Base-by-base conservation (phyloP, 1,140 invertebrate species). In the Marisa cornuarietis region DNA sequence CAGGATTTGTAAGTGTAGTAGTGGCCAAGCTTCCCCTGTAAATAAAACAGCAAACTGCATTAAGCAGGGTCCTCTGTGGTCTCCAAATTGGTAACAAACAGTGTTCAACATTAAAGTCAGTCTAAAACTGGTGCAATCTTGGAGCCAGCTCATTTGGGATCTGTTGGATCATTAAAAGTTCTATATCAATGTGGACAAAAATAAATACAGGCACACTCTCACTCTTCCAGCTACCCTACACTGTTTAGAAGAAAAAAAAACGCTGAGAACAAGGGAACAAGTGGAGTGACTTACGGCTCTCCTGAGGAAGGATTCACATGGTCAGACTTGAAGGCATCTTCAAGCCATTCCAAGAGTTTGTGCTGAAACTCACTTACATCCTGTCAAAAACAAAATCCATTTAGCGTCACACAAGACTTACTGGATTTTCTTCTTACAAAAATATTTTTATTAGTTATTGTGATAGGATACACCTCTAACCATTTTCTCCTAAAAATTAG, bases 291-390 rank as follows among this genome's bases (percentile, higher is more conserved):
- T 42, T 42, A 42, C 31, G 31, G 31, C 31, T 42, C 31, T 42
- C 31, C 31, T 42, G 86, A 81, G 2, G 78, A 49, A n/a, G 85
- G 82, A 71, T 79, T 82, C 9, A 83, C 84, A 4, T 80, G 62
- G 68, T 80, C 68, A 63, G 79, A 66, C 80, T 91, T 91, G 82
- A 92, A 92, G 71, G 92, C 92, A 83, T 92, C 91, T 85, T 92
- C 92, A 66, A 92, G 83, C 90, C 92, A 91, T 75, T 92, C 92
- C 58, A 92, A 83, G 14, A 92, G 83, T 79, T 92, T 92, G 84
- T 92, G 92, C 78, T 91, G 92, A 82, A 92, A 92, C 83, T 92
- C 92, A 84, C 91, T 92, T 8, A 92, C 91, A 87, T 92, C 92
- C 89, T 92, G 84, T 52, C 89, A 88, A 51, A 73, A 54, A 80